phyloP scores from a whole-genome alignment of 2,113 vertebrate genomes.

The Corapipo altera region DNA sequence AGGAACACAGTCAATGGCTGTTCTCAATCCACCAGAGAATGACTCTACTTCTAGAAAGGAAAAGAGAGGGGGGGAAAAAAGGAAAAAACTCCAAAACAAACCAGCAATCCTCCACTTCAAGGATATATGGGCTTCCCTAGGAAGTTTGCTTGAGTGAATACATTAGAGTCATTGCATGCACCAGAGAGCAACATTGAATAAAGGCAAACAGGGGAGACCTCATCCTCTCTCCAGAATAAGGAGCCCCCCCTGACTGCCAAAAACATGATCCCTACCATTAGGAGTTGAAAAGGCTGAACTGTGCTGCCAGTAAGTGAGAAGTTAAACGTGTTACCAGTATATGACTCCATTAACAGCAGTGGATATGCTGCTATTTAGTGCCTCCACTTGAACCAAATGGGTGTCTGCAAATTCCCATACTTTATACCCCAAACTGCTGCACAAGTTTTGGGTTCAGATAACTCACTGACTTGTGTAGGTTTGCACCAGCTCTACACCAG shows the following conservation, averaged over 20 bases:
- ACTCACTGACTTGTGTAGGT: neutral
- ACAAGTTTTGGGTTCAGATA: neutral
- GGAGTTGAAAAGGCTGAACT: neutral
- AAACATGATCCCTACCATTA: neutral
- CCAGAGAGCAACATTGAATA: neutral
- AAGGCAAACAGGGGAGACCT: neutral
- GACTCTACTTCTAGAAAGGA: conserved; percentile 12
- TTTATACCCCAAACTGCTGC: neutral
- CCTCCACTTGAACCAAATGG: neutral
- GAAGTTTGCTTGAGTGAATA: neutral
- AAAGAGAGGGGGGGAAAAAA: accelerated
- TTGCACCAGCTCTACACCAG: neutral
- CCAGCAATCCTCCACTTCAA: neutral
- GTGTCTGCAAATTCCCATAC: neutral
- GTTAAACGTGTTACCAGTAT: neutral
- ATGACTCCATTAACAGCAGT: neutral
- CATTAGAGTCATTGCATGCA: neutral
- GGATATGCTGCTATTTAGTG: neutral
- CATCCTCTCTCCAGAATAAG: neutral
- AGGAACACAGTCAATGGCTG: neutral
- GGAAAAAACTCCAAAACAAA: neutral
- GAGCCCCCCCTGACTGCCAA: neutral
- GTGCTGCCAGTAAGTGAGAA: neutral
- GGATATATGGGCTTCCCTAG: neutral
- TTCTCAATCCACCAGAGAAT: neutral